Evolutionary conservation across 2,888 invertebrate genomes (phyloP), one percentile per base, ranked within the genome.

Genomic region (Camponotus fellah): DNA sequence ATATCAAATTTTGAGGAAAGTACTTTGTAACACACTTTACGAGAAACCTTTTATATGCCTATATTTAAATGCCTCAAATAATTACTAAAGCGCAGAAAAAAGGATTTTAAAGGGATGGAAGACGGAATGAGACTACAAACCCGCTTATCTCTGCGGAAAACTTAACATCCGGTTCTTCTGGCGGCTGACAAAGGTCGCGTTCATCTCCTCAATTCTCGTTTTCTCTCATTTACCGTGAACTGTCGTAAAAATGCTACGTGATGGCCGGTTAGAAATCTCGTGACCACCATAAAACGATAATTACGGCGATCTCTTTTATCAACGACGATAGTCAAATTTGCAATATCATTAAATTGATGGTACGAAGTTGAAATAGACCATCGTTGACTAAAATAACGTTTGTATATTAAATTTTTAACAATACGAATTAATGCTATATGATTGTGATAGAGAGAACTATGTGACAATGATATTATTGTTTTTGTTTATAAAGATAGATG

Each of bases 231-330:
- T 62, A 49, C 68, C 60, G 17, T 62, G 21, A 37, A 46, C 40
- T 17, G 53, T 21, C 62, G 56, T 53, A 69, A 21, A 86, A 77
- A 86, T 49, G 53, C 58, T 58, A 77, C 81, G 72, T 64, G 76
- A 74, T 43, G 77, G 79, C 74, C 74, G 66, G 60, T 72, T 79
- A 85, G 80, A 87, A 84, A 89, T 85, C 85, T 80, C 83, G 69
- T 68, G 26, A 26, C 46, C 60, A 77, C 75, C 81, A 60, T 85
- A 87, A 87, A 88, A 85, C 83, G 87, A 88, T 87, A 88, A 88
- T 89, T 89, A 81, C 77, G 69, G 79, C 81, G 75, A 84, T 89
- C 84, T 74, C 84, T 77, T 84, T 87, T 87, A n/a, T 26, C 80
- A 87, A 83, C 82, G 85, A 71, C 80, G 66, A 76, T 80, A 76